Evolutionary conservation across 2,888 invertebrate genomes (phyloP).

Genomic region (Norana najaformis): DNA sequence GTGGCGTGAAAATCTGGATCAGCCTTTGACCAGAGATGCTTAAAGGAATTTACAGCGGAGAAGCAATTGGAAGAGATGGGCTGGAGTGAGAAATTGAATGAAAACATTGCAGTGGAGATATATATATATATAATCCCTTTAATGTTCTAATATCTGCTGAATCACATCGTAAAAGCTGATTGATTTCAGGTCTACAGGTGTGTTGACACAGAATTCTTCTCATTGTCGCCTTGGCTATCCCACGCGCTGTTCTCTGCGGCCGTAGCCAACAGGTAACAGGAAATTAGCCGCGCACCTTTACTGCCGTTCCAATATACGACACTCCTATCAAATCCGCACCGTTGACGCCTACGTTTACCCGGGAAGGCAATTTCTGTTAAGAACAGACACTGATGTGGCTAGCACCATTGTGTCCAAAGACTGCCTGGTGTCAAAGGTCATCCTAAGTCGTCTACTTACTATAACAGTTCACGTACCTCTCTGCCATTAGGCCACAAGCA

Average conservation of each 20-base stretch:
- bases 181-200: conserved; percentile 13
- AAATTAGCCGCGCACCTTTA: background rate
- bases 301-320: background rate
- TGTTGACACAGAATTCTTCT: background rate
- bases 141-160: background rate
- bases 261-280: background rate
- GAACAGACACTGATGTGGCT: background rate
- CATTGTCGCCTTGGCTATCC: background rate
- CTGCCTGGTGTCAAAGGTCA: background rate
- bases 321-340: conserved; percentile 4
- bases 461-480: too few relatives aligned
- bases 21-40: too few relatives aligned
- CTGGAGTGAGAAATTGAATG: too few relatives aligned
- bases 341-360: background rate
- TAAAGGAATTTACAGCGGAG: too few relatives aligned
- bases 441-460: too few relatives aligned
- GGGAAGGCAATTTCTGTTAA: background rate
- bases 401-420: background rate
- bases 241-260: background rate
- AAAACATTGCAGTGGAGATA: too few relatives aligned
- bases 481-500: too few relatives aligned
- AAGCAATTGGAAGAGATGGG: too few relatives aligned
- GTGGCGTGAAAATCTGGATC: too few relatives aligned
- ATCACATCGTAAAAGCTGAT: background rate
- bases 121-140: background rate